Evolutionary conservation across 2,797 vertebrate genomes (phyloP).

Genomic region (Buphagus erythrorhynchus): DNA sequence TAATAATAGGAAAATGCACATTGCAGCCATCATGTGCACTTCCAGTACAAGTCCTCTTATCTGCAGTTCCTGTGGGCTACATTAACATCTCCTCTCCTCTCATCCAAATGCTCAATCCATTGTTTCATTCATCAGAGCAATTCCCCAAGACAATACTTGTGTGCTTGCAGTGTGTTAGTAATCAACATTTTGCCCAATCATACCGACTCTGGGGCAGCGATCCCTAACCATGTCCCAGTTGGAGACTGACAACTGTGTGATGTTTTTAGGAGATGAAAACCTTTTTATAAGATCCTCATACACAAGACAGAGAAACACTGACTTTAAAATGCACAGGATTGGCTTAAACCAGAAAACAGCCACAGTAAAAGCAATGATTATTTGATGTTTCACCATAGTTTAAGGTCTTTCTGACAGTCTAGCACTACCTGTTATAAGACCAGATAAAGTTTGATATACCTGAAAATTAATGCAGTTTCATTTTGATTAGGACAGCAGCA

Average conservation of each 20-base stretch:
- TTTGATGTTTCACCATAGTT: background rate
- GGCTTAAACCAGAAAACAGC: background rate
- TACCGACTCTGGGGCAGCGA: background rate
- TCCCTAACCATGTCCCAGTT: background rate
- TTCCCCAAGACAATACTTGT: background rate
- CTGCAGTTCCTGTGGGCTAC: background rate
- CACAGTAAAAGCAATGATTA: background rate
- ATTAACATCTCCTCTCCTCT: background rate
- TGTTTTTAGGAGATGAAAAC: background rate
- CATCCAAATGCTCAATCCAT: background rate
- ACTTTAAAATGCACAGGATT: background rate
- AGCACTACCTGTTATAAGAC: background rate
- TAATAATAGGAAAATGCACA: background rate
- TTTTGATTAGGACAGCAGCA: background rate
- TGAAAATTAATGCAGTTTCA: background rate
- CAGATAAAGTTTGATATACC: background rate
- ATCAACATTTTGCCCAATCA: background rate
- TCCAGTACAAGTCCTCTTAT: background rate
- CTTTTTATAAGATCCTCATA: background rate
- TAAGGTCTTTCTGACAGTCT: background rate
- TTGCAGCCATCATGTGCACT: background rate
- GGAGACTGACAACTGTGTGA: background rate
- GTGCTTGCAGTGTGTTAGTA: background rate
- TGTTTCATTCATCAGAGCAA: background rate
- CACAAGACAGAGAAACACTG: background rate